Evolutionary conservation across 2,113 vertebrate genomes (phyloP), one percentile per base, ranked within the genome.

Genomic region (Ranitomeya variabilis): DNA sequence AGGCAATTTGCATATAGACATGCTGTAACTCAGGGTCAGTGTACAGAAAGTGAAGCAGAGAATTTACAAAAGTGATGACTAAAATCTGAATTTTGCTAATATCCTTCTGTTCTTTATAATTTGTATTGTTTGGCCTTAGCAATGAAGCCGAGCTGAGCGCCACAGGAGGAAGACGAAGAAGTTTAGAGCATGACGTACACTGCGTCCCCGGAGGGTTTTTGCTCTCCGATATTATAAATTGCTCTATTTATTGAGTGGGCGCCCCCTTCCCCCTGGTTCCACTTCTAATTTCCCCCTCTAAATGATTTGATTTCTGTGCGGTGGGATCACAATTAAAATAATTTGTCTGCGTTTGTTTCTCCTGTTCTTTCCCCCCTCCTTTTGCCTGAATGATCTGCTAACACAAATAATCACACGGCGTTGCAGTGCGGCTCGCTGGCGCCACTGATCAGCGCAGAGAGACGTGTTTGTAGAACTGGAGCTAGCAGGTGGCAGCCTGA

Each of bases 391-490:
- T 94, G 94, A 95, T 95, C 94, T 93, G 94, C 94, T 94, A 95
- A 95, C 91, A 94, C 93, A 95, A 95, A 94, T 94, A 95, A 94
- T 93, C 91, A 90, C 90, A 92, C 93, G 93, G 92, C 92, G 93
- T 3, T 93, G 90, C 93, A 92, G 92, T 92, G 92, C 93, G 90
- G 73, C 67, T 93, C 90, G 93, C 91, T 92, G 93, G 94, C 62
- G 88, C 93, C 90, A 78, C 91, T 31, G 8, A 86, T 3, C 12
- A 7, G 37, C 90, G 86, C 71, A 67, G 80, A 92, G 91, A 87
- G 91, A 87, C 76, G 80, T 67, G 85, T 87, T 79, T 51, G 78
- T 84, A 66, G 91, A 78, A 0, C 80, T 18, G 89, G 80, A 16
- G 12, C 0, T 88, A 93, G 92, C 92, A 94, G 93, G 93, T 93